These are phyloP conservation scores for Pitta sordida DNA, from an alignment of 2,113 vertebrate genomes.

Conservation along the genomic window DNA sequence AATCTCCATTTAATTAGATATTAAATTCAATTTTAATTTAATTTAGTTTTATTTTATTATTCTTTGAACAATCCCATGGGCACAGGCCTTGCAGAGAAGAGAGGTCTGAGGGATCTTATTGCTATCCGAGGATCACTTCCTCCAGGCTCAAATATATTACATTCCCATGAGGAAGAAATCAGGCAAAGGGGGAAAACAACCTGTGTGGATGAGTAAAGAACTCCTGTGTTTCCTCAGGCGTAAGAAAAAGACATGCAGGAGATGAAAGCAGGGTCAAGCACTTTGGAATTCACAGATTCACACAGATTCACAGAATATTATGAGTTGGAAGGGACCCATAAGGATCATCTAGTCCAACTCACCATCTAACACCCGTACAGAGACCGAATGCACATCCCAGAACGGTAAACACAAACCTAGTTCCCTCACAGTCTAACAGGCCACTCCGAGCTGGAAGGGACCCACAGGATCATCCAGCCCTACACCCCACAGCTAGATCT, in stretches of 20 bases:
- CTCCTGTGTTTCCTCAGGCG: not conserved
- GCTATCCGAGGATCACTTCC: not conserved
- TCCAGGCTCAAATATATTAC: not conserved
- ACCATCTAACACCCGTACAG: too few species aligned
- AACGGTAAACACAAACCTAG: too few species aligned
- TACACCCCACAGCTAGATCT: too few species aligned
- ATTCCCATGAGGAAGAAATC: not conserved
- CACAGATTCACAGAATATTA: too few species aligned
- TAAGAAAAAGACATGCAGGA: not conserved
- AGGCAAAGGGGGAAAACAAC: not conserved
- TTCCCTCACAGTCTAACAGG: too few species aligned
- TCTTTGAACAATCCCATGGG: not conserved
- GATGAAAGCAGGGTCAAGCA: not conserved
- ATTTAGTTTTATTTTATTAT: not conserved
- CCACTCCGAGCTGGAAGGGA: too few species aligned
- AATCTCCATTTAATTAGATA: not conserved
- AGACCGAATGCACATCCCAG: too few species aligned
- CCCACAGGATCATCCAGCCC: too few species aligned
- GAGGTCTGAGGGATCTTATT: not conserved
- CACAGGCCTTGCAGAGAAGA: not conserved
- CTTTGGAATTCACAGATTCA: too few species aligned
- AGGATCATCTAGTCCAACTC: too few species aligned
- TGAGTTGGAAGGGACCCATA: too few species aligned
- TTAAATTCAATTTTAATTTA: not conserved
- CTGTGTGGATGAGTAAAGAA: not conserved